phyloP scores from a whole-genome alignment of 2,113 vertebrate species.

The Hemiscyllium ocellatum region DNA sequence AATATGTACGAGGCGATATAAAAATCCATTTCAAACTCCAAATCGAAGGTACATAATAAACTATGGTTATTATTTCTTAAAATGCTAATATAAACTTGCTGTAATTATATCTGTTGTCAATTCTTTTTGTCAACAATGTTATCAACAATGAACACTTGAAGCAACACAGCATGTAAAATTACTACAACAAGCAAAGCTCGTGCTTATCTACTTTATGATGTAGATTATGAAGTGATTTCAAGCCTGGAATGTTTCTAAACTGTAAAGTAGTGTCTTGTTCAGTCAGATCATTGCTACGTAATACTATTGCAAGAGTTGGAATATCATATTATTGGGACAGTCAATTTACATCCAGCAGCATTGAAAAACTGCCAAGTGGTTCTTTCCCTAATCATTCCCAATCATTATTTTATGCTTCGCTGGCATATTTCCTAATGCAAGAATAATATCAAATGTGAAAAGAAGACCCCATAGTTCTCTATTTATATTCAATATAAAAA shows the following conservation, averaged over 20 bases:
- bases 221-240: not conserved
- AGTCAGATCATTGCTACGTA: not conserved
- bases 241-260: not conserved
- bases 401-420: not conserved
- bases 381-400: not conserved
- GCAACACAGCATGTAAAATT: not conserved
- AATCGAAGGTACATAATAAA: not conserved
- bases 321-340: not conserved
- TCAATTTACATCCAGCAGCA: not conserved
- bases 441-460: not conserved
- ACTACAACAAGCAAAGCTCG: not conserved
- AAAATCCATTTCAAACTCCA: not conserved
- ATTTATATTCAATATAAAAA: not conserved
- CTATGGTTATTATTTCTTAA: not conserved
- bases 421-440: not conserved
- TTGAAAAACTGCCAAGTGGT: not conserved
- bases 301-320: not conserved
- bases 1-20: not conserved
- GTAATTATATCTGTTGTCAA: not conserved
- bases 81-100: not conserved
- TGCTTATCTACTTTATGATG: not conserved
- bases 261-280: not conserved
- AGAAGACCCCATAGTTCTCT: not conserved
- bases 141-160: not conserved
- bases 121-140: not conserved